Conservation (phyloP, 2,113 vertebrate species). For the Eidolon helvum region DNA sequence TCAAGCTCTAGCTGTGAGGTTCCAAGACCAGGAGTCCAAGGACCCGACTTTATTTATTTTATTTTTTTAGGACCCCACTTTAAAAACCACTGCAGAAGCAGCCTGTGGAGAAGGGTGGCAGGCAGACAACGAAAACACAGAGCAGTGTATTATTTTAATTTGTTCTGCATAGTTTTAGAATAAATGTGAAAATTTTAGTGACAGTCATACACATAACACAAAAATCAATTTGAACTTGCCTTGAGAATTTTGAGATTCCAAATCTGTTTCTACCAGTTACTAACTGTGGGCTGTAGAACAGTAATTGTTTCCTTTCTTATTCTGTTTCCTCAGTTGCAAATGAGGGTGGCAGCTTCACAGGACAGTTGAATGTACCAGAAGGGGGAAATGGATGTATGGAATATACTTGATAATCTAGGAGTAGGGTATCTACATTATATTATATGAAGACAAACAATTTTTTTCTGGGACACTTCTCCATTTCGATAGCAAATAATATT, state of each 20-base stretch:
- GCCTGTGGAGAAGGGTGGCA: neutral
- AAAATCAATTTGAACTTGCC: neutral
- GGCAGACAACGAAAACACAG: neutral
- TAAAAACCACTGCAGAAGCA: neutral
- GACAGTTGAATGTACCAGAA: neutral
- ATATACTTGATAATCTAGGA: neutral
- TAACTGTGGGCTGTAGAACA: neutral
- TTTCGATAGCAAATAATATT: neutral
- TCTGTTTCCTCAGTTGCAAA: neutral
- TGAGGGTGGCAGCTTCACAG: neutral
- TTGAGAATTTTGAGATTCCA: neutral
- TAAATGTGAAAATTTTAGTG: neutral
- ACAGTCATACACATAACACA: neutral
- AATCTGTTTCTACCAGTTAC: neutral
- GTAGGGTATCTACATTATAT: neutral
- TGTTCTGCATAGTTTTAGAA: neutral
- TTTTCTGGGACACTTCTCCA: neutral
- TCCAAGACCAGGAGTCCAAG: neutral
- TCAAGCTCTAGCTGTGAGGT: neutral
- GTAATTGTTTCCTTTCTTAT: neutral
- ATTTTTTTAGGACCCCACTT: neutral
- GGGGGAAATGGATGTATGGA: neutral
- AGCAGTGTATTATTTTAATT: neutral
- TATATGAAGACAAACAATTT: neutral
- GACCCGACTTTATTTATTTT: neutral